Evolutionary conservation across 2,888 invertebrate species (phyloP).

Genomic region (Amphipyra tragopoginis): DNA sequence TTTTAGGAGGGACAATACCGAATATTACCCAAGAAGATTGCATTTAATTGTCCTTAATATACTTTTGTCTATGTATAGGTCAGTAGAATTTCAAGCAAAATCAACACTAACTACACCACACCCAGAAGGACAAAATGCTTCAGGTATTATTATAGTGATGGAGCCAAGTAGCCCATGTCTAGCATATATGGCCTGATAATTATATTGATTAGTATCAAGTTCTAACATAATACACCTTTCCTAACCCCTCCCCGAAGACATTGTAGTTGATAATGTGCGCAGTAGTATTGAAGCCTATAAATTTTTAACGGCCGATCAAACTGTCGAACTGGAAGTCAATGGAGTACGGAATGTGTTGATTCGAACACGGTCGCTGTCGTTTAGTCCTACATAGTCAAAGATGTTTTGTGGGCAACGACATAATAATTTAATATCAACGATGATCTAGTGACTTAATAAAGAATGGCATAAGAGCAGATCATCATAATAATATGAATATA

Average conservation of each 20-base stretch:
- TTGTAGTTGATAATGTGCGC: slow-evolving; percentile 15
- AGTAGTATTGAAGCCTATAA: slow-evolving; percentile 19
- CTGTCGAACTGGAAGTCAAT: slow-evolving; percentile 24
- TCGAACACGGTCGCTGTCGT: slow-evolving; percentile 13
- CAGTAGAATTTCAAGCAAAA: background rate
- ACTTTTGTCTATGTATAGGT: background rate
- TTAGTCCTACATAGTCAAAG: slow-evolving; percentile 15
- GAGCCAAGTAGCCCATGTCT: too few relatives aligned
- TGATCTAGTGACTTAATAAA: too few relatives aligned
- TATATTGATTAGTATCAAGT: too few relatives aligned
- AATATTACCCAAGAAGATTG: background rate
- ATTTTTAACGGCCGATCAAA: slow-evolving; percentile 34
- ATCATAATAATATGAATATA: too few relatives aligned
- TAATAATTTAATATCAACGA: too few relatives aligned
- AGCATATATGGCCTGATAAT: too few relatives aligned
- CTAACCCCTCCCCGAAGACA: slow-evolving; percentile 3
- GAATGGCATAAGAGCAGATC: too few relatives aligned
- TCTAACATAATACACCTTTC: background rate
- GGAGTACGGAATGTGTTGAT: slow-evolving; percentile 17
- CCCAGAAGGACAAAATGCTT: too few relatives aligned
- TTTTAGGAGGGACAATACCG: slow-evolving; percentile 1
- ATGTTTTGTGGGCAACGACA: too few relatives aligned
- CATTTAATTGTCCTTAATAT: background rate
- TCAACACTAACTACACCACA: too few relatives aligned
- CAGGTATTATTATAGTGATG: too few relatives aligned